Evolutionary conservation across 2,888 invertebrate genomes (phyloP).

Genomic region (Antheraea assamensis): DNA sequence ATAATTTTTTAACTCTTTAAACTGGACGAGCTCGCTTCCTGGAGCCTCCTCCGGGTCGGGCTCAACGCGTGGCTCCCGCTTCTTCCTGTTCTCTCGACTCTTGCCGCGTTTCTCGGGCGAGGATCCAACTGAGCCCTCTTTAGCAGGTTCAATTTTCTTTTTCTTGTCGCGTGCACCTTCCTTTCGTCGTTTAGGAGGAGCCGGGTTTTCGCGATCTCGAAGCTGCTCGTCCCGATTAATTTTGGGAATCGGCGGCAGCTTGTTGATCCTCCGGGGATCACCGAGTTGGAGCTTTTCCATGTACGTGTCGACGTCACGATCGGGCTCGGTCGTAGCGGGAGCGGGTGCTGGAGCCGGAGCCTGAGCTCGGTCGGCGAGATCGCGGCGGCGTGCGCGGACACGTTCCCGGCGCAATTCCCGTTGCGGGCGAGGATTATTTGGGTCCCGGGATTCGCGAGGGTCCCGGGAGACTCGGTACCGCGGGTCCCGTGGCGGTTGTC

Average conservation of each 20-base stretch:
- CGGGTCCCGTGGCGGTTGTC: constrained; percentile 33
- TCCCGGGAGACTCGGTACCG: constrained; percentile 43
- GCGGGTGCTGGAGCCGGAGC: neutral
- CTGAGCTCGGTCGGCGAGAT: constrained; percentile 24
- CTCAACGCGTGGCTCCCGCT: constrained; percentile 34
- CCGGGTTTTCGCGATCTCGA: constrained; percentile 28
- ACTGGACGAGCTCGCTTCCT: constrained; percentile 58
- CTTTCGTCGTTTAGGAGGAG: constrained; percentile 43
- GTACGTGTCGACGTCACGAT: constrained; percentile 35
- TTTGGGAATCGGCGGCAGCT: constrained; percentile 73
- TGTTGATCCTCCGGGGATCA: constrained; percentile 59
- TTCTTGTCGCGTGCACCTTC: constrained; percentile 40
- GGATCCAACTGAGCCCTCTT: constrained; percentile 38
- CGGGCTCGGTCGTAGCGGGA: neutral
- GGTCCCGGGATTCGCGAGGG: constrained; percentile 42
- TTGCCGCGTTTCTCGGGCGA: constrained; percentile 53
- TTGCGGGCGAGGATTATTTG: neutral
- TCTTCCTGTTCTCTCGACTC: constrained; percentile 36
- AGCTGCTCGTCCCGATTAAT: constrained; percentile 45
- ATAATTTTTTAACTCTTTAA: constrained; percentile 82
- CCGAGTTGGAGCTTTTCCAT: constrained; percentile 48
- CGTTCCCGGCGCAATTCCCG: constrained; percentile 39
- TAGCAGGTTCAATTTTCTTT: constrained; percentile 37
- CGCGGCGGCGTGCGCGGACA: constrained; percentile 24
- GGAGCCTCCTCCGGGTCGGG: constrained; percentile 35